Conservation (phyloP, 2,888 invertebrate genomes). For the Agrotis puta region DNA sequence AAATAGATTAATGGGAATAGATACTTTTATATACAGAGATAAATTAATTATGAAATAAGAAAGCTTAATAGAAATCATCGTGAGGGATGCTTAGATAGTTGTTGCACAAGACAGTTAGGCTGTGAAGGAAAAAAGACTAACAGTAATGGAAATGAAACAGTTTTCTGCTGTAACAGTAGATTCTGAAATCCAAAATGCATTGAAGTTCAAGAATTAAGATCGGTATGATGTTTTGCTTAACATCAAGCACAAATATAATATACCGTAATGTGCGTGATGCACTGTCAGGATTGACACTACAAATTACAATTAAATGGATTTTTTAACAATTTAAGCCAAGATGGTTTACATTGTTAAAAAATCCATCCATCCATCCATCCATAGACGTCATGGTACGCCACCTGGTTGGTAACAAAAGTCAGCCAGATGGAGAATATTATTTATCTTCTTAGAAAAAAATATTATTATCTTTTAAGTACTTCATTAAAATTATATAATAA, state of each 20-base stretch:
- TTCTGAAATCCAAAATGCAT: not conserved
- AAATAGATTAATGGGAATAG: slow-evolving; percentile 51
- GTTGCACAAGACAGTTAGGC: not conserved
- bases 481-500: not conserved
- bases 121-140: not conserved
- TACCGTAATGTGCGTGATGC: too few species aligned
- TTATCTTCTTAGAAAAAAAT: not conserved
- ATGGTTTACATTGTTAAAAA: too few species aligned
- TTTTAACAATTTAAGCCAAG: too few species aligned
- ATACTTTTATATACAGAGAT: slow-evolving; percentile 40
- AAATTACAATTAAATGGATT: too few species aligned
- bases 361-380: too few species aligned
- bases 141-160: too few species aligned
- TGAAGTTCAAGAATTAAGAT: too few species aligned
- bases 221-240: too few species aligned
- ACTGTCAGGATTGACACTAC: not conserved
- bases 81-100: not conserved
- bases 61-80: slow-evolving; percentile 31
- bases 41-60: slow-evolving; percentile 18
- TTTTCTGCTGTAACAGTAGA: not conserved
- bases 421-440: not conserved
- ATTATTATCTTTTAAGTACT: too few species aligned
- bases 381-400: too few species aligned
- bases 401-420: not conserved
- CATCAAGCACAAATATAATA: too few species aligned